Evolutionary conservation across 2,888 invertebrate species (phyloP).

Genomic region (Scaptomyza caliginosa): DNA sequence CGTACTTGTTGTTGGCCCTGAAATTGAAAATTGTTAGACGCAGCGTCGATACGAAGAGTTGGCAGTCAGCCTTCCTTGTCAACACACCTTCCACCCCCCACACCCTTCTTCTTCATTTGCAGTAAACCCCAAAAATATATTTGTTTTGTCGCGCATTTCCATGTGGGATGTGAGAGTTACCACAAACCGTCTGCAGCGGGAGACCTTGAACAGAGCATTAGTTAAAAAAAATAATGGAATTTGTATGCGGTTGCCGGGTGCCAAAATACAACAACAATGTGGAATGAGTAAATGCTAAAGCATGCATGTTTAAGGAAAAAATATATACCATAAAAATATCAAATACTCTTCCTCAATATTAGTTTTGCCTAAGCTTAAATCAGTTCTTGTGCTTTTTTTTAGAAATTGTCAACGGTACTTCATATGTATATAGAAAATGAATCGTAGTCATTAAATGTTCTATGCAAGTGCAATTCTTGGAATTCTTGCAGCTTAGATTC

Average conservation of each 20-base stretch:
- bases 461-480: background rate
- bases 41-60: constrained; percentile 37
- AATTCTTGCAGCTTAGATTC: background rate
- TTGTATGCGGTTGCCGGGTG: constrained; percentile 16
- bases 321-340: too few species aligned
- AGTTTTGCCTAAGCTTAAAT: background rate
- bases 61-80: constrained; percentile 49
- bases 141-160: constrained; percentile 54
- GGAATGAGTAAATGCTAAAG: background rate
- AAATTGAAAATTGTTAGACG: constrained; percentile 68
- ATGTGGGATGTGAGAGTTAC: constrained; percentile 40
- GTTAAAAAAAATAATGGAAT: constrained; percentile 22
- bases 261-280: background rate
- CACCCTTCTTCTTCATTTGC: background rate
- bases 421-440: too few species aligned
- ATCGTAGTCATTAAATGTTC: background rate
- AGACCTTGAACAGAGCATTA: constrained; percentile 45
- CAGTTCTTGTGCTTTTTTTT: background rate
- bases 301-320: background rate
- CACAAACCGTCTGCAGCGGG: constrained; percentile 30
- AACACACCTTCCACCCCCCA: background rate
- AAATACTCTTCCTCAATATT: constrained; percentile 6
- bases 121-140: constrained; percentile 15
- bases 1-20: constrained; percentile 53
- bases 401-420: background rate